Percentiles rank a stretch among this genome's conserved stretches.
Evolutionary conservation across 2,113 vertebrate species (phyloP).

Genomic region (Macroglossus sobrinus): DNA sequence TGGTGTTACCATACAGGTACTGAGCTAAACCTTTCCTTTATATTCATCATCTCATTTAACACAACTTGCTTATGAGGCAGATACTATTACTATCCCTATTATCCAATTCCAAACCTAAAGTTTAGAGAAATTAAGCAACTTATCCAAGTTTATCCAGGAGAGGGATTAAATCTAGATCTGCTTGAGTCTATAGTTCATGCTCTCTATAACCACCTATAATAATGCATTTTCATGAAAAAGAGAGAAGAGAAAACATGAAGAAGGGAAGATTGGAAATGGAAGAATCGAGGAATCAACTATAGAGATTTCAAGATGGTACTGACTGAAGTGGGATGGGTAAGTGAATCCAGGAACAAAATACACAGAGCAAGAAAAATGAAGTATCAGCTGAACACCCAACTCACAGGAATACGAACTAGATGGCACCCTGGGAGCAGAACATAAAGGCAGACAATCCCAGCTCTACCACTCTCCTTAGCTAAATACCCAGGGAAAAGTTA

Average conservation of each 20-base stretch:
- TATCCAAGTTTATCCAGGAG: not conserved
- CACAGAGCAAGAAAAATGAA: not conserved
- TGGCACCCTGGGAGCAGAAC: no score
- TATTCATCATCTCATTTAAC: not conserved
- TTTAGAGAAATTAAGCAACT: conserved; percentile 9
- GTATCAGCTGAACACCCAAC: not conserved
- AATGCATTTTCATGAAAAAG: not conserved
- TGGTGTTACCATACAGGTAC: not conserved
- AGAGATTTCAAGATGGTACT: not conserved
- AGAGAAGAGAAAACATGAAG: not conserved
- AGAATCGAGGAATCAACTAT: not conserved
- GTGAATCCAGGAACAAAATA: not conserved
- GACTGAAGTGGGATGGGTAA: not conserved
- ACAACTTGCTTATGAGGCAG: not conserved
- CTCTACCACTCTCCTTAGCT: not conserved
- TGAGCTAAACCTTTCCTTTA: not conserved
- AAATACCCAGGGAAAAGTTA: not conserved
- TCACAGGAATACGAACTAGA: not conserved
- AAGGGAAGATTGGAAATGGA: not conserved
- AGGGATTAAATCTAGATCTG: not conserved
- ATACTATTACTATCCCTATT: not conserved
- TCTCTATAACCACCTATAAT: not conserved
- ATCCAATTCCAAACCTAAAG: not conserved
- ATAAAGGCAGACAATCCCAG: not conserved
- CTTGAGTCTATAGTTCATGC: not conserved